These are phyloP conservation scores for Hylaeus anthracinus DNA, from an alignment of 1,140 invertebrate genomes.

Conservation along the genomic window DNA sequence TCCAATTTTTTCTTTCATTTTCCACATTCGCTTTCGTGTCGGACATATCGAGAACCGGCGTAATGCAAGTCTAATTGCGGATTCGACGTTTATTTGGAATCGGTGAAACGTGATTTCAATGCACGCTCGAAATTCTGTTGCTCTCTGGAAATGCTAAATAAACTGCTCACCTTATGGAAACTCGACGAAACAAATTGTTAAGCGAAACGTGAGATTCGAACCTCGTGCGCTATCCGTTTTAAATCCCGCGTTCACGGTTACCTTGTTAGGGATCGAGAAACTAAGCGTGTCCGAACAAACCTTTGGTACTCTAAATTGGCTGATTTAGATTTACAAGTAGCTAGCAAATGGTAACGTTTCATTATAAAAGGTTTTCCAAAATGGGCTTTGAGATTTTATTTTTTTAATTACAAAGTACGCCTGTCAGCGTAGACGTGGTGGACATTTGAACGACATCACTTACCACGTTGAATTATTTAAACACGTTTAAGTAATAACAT, in stretches of 20 bases:
- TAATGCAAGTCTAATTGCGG: neutral
- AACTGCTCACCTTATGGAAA: neutral
- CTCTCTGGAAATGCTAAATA: neutral
- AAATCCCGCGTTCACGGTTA: neutral
- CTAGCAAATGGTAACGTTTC: no score
- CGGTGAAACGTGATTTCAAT: conserved; percentile 11
- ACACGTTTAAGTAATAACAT: no score
- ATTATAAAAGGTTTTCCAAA: no score
- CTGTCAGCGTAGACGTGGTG: no score
- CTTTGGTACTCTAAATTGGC: no score
- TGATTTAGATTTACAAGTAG: no score
- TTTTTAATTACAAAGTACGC: no score
- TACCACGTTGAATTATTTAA: no score
- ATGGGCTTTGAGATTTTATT: no score
- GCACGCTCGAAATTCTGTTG: conserved; percentile 7
- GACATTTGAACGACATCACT: no score
- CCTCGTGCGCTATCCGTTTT: neutral
- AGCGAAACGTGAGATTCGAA: conserved; percentile 8
- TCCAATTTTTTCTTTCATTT: neutral
- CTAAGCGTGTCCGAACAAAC: no score
- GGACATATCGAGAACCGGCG: neutral
- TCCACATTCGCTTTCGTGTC: no score
- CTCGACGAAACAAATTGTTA: neutral
- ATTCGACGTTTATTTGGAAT: conserved; percentile 17
- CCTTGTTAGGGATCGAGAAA: neutral